Percentiles rank a stretch among this genome's conserved stretches.
Conservation (phyloP, 1,140 invertebrate genomes). For the Glossosoma conforme region DNA sequence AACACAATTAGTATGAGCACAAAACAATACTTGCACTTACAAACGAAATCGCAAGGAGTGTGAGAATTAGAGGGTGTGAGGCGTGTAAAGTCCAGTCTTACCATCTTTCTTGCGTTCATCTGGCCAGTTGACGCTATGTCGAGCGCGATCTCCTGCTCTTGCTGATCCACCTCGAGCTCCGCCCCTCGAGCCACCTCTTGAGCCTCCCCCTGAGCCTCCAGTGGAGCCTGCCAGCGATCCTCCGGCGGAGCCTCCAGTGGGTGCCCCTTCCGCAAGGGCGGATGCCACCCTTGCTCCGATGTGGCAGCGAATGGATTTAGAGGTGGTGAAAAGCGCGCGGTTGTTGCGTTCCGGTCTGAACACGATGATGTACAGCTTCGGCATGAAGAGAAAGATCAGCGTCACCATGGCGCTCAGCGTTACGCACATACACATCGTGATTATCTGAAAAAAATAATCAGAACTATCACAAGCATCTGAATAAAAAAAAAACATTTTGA, state of each 20-base stretch:
- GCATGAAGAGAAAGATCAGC: slow-evolving; percentile 72
- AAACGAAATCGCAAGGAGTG: too few relatives aligned
- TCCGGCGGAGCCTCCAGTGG: neutral
- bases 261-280: slow-evolving; percentile 38
- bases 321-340: slow-evolving; percentile 71
- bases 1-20: too few relatives aligned
- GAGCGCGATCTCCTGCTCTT: neutral
- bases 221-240: slow-evolving; percentile 7
- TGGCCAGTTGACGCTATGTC: slow-evolving; percentile 22
- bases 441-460: slow-evolving; percentile 43
- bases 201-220: neutral
- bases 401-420: slow-evolving; percentile 70
- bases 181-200: slow-evolving; percentile 29
- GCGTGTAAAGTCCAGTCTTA: too few relatives aligned
- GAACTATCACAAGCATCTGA: neutral
- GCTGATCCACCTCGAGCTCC: neutral
- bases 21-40: too few relatives aligned
- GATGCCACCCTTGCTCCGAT: slow-evolving; percentile 56
- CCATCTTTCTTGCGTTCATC: slow-evolving; percentile 7
- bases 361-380: slow-evolving; percentile 76
- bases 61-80: too few relatives aligned
- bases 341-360: slow-evolving; percentile 75
- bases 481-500: too few relatives aligned
- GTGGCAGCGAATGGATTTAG: slow-evolving; percentile 74
- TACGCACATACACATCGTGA: slow-evolving; percentile 68